Conservation (phyloP, 2,113 vertebrate genomes). For the Garra rufa region DNA sequence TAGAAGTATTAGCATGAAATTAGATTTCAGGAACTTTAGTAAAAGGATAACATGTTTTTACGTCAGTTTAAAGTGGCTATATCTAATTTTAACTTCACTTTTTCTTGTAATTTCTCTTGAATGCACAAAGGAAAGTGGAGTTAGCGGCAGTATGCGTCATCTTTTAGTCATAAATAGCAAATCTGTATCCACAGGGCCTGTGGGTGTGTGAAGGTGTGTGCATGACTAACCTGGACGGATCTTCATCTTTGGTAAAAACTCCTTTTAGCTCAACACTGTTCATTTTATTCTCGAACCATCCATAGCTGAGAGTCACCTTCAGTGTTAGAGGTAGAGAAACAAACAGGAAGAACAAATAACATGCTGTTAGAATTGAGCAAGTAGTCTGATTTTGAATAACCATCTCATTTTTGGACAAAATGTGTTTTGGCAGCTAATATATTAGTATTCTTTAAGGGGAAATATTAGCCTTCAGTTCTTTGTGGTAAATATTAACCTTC, state of each 20-base stretch:
- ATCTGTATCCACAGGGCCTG: background rate
- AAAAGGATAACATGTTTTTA: background rate
- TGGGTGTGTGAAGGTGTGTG: background rate
- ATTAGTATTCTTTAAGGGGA: background rate
- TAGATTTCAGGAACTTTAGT: background rate
- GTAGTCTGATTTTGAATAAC: background rate
- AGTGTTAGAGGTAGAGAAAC: background rate
- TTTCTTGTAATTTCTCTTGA: background rate
- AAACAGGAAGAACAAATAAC: background rate
- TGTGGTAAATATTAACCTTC: background rate
- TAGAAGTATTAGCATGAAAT: slow-evolving; percentile 15
- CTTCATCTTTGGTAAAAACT: slow-evolving; percentile 81
- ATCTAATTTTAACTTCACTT: background rate
- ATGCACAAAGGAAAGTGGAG: background rate
- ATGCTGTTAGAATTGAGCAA: background rate
- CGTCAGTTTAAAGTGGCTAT: background rate
- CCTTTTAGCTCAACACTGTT: slow-evolving; percentile 85
- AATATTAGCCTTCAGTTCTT: background rate
- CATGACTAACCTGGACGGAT: slow-evolving; percentile 82
- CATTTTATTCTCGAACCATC: slow-evolving; percentile 88
- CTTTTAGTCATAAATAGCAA: background rate
- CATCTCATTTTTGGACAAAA: background rate
- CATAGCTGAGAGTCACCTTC: slow-evolving; percentile 92
- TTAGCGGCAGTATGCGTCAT: background rate
- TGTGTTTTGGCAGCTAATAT: background rate